Evolutionary conservation across 2,113 vertebrate genomes (phyloP).

Genomic region (Rhinopomastus cyanomelas): DNA sequence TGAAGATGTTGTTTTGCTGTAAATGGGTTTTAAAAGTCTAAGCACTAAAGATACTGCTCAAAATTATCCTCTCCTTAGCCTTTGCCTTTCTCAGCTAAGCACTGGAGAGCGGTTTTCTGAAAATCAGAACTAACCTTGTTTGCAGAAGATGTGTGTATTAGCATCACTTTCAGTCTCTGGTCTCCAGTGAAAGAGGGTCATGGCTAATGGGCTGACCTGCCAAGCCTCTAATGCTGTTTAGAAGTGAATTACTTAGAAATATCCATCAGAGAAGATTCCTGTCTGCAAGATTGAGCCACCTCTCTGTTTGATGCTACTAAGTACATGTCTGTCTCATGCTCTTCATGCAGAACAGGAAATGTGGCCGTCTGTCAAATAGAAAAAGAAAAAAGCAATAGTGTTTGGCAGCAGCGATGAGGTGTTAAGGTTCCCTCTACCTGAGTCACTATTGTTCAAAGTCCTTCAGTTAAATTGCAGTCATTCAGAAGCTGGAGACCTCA

Average conservation of each 20-base stretch:
- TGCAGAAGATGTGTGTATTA: neutral
- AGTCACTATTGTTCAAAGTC: neutral
- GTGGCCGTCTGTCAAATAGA: neutral
- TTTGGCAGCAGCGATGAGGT: slow-evolving; percentile 1
- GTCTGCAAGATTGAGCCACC: neutral
- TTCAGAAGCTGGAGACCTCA: neutral
- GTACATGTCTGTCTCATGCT: neutral
- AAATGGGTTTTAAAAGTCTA: neutral
- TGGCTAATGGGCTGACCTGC: neutral
- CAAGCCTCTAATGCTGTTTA: neutral
- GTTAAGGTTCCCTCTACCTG: neutral
- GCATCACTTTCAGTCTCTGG: neutral
- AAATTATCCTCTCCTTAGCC: neutral
- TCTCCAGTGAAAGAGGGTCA: neutral
- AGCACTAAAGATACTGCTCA: neutral
- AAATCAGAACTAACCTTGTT: neutral
- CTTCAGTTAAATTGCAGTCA: neutral
- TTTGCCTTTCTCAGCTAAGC: neutral
- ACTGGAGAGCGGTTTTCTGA: neutral
- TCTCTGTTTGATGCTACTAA: neutral
- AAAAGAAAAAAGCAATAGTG: neutral
- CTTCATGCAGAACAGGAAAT: neutral
- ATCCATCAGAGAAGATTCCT: neutral
- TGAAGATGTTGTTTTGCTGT: neutral
- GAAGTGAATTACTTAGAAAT: slow-evolving; percentile 3